Evolutionary conservation across 2,888 invertebrate species (phyloP).

Genomic region (Melinaea marsaeus): DNA sequence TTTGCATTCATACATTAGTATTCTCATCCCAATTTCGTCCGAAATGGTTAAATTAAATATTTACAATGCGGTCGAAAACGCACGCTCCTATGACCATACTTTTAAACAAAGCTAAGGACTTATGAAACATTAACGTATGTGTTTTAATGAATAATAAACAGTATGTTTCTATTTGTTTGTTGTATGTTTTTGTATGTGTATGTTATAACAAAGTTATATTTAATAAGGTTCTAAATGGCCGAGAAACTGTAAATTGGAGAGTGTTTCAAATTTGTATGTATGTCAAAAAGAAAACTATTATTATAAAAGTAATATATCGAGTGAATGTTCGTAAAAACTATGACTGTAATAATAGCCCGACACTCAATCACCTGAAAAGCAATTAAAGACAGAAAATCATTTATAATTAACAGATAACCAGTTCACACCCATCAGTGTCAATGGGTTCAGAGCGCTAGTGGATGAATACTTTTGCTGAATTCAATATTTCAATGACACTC

Average conservation of each 20-base stretch:
- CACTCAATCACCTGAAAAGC: slow-evolving; percentile 20
- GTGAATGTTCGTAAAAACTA: slow-evolving; percentile 1
- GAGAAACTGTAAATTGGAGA: too few relatives aligned
- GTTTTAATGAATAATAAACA: too few relatives aligned
- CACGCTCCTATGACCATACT: slow-evolving; percentile 40
- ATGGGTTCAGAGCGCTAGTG: neutral
- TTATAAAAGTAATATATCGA: too few relatives aligned
- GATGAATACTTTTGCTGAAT: neutral
- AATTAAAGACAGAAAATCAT: slow-evolving; percentile 20
- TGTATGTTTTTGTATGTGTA: too few relatives aligned
- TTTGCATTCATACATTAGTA: slow-evolving; percentile 30
- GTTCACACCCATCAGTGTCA: neutral
- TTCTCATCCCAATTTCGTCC: slow-evolving; percentile 25
- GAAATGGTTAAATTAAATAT: slow-evolving; percentile 59
- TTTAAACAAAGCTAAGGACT: neutral
- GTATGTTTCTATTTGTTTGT: too few relatives aligned
- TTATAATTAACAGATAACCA: slow-evolving; percentile 20
- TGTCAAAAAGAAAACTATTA: slow-evolving; percentile 27
- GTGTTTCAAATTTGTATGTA: too few relatives aligned
- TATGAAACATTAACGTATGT: too few relatives aligned
- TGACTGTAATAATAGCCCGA: slow-evolving; percentile 16
- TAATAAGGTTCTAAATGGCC: too few relatives aligned
- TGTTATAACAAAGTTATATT: too few relatives aligned
- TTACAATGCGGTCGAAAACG: slow-evolving; percentile 60
- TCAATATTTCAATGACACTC: neutral